Evolutionary conservation across 2,888 invertebrate genomes (phyloP), one percentile per base, ranked within the genome.

Genomic region (Spilarctia lutea): DNA sequence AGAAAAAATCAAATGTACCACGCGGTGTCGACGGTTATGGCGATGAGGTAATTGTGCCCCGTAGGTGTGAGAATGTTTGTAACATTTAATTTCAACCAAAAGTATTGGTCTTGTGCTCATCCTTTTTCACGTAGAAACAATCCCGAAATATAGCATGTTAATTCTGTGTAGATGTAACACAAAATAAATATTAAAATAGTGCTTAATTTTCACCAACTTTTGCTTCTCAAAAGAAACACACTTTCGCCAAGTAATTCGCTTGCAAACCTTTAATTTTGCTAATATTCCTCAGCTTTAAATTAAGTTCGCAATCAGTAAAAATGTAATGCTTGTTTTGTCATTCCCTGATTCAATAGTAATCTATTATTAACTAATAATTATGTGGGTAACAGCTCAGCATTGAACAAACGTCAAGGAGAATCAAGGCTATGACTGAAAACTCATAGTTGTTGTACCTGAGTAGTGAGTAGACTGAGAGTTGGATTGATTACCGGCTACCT

Each of bases 1-100:
- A 97, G 97, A 96, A 97, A 97, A 97, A 98, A 98, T 97, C 98
- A 98, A 97, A 98, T 98, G 98, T 98, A 98, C 97, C 98, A 98
- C 97, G 98, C 98, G 94, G 98, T 98, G 94, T 98, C 98, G 88
- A 98, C 98, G 95, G 98, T 98, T 94, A 98, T 98, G 96, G 98
- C 98, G 91, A 97, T 98, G 98, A 98, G 98, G 98, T 98, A 98
- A 97, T 87, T 91, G 89, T 91, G 91, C 92, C 95, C 94, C 86
- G 90, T 96, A 95, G 94, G 94, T 93, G 91, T 94, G 91, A 89
- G 87, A 91, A 88, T 91, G 88, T 90, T 89, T 89, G 89, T 90
- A 87, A 88, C 91, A 90, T 91, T 89, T 80, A 74, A 81, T 81
- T 82, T 86, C 83, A 83, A 85, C 88, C 85, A 85, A 84, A 83